Percentiles rank a stretch among this genome's conserved stretches.
phyloP scores from a whole-genome alignment of 2,888 invertebrate species.

The Sturmia bella region DNA sequence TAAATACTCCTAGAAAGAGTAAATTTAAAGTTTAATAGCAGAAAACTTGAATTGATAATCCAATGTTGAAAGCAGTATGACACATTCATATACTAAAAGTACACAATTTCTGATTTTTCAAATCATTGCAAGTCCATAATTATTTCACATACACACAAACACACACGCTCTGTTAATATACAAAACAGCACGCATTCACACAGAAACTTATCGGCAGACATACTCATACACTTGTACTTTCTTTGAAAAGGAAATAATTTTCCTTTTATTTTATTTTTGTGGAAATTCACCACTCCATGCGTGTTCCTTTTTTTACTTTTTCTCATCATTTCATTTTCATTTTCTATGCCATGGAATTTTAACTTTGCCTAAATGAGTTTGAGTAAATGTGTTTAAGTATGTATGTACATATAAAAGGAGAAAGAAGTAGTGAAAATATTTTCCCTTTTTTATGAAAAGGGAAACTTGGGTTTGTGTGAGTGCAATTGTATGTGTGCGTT shows the following conservation, averaged over 20 bases:
- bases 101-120: conserved; percentile 5
- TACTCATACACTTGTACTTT: conserved; percentile 1
- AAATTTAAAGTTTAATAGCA: background rate
- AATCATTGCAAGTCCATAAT: conserved; percentile 10
- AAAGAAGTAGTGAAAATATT: conserved; percentile 47
- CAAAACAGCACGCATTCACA: conserved; percentile 28
- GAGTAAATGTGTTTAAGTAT: conserved; percentile 25
- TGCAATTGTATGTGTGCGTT: conserved; percentile 36
- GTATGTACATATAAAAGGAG: conserved; percentile 15
- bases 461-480: conserved; percentile 57
- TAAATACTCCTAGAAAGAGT: background rate
- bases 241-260: background rate
- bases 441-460: conserved; percentile 21
- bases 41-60: background rate
- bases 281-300: conserved; percentile 54
- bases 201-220: background rate
- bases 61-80: conserved; percentile 39
- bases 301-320: conserved; percentile 47
- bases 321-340: conserved; percentile 38
- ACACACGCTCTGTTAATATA: conserved; percentile 30
- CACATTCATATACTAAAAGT: conserved; percentile 55
- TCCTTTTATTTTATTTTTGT: background rate
- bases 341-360: conserved; percentile 22
- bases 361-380: conserved; percentile 35
- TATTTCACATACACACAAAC: conserved; percentile 27